Evolutionary conservation across 2,888 invertebrate genomes (phyloP).

Genomic region (Drosophila kanekoi): DNA sequence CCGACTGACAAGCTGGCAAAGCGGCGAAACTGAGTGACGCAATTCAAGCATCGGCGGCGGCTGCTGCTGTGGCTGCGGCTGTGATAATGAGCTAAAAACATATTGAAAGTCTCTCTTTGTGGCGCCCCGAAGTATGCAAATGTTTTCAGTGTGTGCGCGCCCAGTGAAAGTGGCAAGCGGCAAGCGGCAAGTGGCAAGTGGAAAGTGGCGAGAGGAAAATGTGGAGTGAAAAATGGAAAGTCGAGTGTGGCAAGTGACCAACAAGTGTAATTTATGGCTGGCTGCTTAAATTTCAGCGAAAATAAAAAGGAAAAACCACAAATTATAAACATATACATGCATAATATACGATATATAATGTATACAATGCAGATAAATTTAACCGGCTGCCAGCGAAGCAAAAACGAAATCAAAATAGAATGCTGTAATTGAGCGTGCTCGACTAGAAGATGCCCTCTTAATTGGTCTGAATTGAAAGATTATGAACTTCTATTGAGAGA

Average conservation of each 20-base stretch:
- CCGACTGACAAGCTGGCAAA: conserved; percentile 7
- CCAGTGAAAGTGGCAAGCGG: conserved; percentile 25
- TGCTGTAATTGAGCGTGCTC: not conserved
- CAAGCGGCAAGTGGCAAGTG: conserved; percentile 23
- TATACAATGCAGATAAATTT: conserved; percentile 46
- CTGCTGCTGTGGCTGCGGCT: conserved; percentile 21
- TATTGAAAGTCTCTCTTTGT: conserved; percentile 60
- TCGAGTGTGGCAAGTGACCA: conserved; percentile 50
- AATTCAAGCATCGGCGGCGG: conserved; percentile 25
- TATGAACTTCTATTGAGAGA: not conserved
- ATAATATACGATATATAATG: conserved; percentile 14
- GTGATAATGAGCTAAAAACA: conserved; percentile 72
- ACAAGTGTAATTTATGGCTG: conserved; percentile 72
- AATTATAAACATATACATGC: conserved; percentile 54
- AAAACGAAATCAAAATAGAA: conserved; percentile 37
- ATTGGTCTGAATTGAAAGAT: not conserved
- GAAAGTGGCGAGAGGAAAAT: conserved; percentile 13
- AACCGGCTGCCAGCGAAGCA: conserved; percentile 58
- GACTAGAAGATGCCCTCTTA: conserved; percentile 6
- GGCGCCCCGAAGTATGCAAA: conserved; percentile 71
- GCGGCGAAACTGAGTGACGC: conserved; percentile 51
- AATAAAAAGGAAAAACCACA: conserved; percentile 43
- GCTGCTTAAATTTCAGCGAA: conserved; percentile 67
- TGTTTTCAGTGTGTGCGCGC: conserved; percentile 37
- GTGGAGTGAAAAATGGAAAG: conserved; percentile 18